phyloP scores from a whole-genome alignment of 2,113 vertebrate genomes.

The Anguilla japonica region DNA sequence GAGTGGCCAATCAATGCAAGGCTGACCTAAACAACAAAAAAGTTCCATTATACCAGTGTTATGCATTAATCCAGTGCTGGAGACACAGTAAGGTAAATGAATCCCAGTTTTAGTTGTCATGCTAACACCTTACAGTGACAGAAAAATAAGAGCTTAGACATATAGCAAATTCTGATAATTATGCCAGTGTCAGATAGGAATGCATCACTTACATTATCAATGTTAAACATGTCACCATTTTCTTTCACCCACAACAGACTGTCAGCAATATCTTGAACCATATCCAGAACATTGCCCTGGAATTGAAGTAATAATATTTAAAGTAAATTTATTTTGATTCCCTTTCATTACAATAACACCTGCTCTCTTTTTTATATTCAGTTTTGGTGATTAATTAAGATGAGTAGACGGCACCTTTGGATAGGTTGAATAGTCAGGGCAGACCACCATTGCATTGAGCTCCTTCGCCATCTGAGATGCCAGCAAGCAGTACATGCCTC shows the following conservation, averaged over 20 bases:
- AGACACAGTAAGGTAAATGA: background rate
- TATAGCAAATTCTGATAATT: background rate
- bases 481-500: slow-evolving; percentile 68
- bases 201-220: slow-evolving; percentile 62
- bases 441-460: slow-evolving; percentile 64
- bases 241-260: slow-evolving; percentile 67
- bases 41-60: background rate
- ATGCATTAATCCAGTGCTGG: background rate
- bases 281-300: slow-evolving; percentile 67
- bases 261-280: slow-evolving; percentile 71
- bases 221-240: slow-evolving; percentile 56
- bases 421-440: slow-evolving; percentile 71
- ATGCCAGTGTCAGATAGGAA: background rate
- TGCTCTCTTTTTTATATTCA: background rate
- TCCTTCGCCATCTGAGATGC: slow-evolving; percentile 67
- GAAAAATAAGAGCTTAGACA: background rate
- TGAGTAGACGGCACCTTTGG: slow-evolving; percentile 54
- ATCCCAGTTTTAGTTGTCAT: background rate
- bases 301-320: slow-evolving; percentile 23
- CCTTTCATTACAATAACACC: background rate
- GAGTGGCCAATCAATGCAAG: slow-evolving; percentile 71
- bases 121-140: background rate
- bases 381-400: too few relatives aligned
- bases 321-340: background rate
- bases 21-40: slow-evolving; percentile 53